Evolutionary conservation across 2,888 invertebrate species (phyloP), one percentile per base, ranked within the genome.

Genomic region (Rhagonycha lutea): DNA sequence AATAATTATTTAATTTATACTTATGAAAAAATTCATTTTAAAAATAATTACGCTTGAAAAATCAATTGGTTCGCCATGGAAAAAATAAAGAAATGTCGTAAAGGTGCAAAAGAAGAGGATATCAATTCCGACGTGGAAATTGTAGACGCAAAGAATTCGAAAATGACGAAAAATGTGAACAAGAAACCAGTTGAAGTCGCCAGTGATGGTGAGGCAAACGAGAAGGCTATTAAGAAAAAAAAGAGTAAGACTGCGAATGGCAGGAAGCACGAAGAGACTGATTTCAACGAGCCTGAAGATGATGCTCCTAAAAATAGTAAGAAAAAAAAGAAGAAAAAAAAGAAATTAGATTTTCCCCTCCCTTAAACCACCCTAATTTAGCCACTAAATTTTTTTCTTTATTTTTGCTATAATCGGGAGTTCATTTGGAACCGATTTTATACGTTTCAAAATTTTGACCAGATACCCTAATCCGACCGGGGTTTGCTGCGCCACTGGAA

Each of bases 31-130:
- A 82, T 80, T 80, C 82, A 82, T 75, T 83, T 81, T 79, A 78
- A 83, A 79, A 78, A 70, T 79, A 74, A 70, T 78, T 79, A 78
- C 73, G 77, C 81, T 79, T 78, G 79, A 81, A 75, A 78, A 81
- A 79, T 78, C 80, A 47, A 77, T 78, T 69, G 75, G 69, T 82
- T 79, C 81, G 84, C 81, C 81, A 94, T 94, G 95, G 94, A 94
- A 86, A 95, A 95, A 90, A 91, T 93, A 87, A 95, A 94, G 91
- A 95, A 94, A 89, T 92, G 93, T 87, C 94, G 94, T 89, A 94
- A 94, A 90, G 92, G 91, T 88, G 91, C 90, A 86, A 91, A 91
- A 86, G 92, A 92, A 81, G 94, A 94, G 82, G 94, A 94, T 84
- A 94, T 94, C 83, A 93, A 93, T 82, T 92, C 91, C 84, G 93